phyloP scores from a whole-genome alignment of 2,888 invertebrate species.

The Rhagonycha fulva region DNA sequence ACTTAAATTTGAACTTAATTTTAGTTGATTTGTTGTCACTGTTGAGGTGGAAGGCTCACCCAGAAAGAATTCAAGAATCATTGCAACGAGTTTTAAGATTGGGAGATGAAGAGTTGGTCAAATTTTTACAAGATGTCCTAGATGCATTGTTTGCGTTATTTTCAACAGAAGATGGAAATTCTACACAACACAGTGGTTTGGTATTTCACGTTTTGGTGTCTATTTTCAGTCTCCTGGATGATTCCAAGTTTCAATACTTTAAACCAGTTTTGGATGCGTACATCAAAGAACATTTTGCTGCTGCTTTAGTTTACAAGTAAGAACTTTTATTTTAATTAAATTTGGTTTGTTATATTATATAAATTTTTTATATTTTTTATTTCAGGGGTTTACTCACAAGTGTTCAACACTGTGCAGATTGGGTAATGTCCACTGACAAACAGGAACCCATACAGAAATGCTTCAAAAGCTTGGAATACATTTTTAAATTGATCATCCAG shows the following conservation, averaged over 20 bases:
- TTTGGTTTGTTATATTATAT: no score
- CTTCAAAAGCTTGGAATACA: conserved; percentile 87
- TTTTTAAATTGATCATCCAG: conserved; percentile 90
- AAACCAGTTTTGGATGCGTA: conserved; percentile 93
- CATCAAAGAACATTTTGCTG: conserved; percentile 92
- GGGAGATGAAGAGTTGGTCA: conserved; percentile 90
- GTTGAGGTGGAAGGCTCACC: conserved; percentile 89
- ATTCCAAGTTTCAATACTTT: conserved; percentile 92
- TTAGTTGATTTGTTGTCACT: conserved; percentile 84
- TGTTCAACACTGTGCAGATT: conserved; percentile 87
- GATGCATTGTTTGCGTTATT: conserved; percentile 93
- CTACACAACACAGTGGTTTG: conserved; percentile 85
- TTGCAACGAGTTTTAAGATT: conserved; percentile 79
- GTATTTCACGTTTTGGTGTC: conserved; percentile 92
- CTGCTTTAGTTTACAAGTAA: conserved; percentile 91
- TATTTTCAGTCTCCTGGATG: conserved; percentile 87
- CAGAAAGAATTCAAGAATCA: conserved; percentile 85
- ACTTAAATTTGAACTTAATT: conserved; percentile 35
- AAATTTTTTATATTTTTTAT: conserved; percentile 11
- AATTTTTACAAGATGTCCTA: conserved; percentile 92
- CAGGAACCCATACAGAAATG: conserved; percentile 90
- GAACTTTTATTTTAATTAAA: conserved; percentile 40
- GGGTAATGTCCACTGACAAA: conserved; percentile 82
- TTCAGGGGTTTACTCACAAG: conserved; percentile 81
- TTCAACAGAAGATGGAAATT: conserved; percentile 89